Evolutionary conservation across 2,113 vertebrate species (phyloP).

Genomic region (Tapirus terrestris): DNA sequence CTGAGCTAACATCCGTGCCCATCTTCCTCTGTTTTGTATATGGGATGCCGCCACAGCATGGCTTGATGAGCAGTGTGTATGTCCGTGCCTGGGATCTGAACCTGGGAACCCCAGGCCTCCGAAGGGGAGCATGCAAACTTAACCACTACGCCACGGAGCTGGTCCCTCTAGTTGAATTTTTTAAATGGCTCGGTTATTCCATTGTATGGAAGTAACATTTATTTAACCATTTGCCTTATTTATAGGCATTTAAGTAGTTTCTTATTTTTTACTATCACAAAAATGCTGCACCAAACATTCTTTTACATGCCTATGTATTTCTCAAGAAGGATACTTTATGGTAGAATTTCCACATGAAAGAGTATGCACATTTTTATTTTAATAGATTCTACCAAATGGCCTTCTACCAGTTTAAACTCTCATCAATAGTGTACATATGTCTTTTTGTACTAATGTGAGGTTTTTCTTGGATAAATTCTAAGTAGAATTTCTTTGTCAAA

Average conservation of each 20-base stretch:
- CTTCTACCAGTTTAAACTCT: not conserved
- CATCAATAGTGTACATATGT: not conserved
- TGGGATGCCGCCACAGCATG: no score
- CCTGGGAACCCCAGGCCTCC: no score
- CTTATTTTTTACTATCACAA: not conserved
- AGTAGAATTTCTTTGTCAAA: conserved; percentile 33
- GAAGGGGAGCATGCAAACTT: no score
- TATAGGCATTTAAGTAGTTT: not conserved
- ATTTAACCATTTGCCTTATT: not conserved
- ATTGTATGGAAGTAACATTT: not conserved
- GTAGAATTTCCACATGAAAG: not conserved
- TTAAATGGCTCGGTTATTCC: not conserved
- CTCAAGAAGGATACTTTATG: not conserved
- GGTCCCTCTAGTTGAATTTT: not conserved
- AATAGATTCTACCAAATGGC: not conserved
- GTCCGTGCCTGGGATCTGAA: no score
- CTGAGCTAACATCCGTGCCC: no score
- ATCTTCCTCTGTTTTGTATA: no score
- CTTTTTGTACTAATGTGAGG: not conserved
- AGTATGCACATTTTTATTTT: conserved; percentile 30
- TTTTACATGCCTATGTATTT: not conserved
- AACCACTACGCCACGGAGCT: no score
- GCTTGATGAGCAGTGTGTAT: no score
- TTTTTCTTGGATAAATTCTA: not conserved
- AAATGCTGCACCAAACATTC: not conserved